A percentile compares a stretch with the other conserved stretches of the same genome.
Evolutionary conservation across 2,797 vertebrate genomes (phyloP).

Genomic region (Bufotes viridis): DNA sequence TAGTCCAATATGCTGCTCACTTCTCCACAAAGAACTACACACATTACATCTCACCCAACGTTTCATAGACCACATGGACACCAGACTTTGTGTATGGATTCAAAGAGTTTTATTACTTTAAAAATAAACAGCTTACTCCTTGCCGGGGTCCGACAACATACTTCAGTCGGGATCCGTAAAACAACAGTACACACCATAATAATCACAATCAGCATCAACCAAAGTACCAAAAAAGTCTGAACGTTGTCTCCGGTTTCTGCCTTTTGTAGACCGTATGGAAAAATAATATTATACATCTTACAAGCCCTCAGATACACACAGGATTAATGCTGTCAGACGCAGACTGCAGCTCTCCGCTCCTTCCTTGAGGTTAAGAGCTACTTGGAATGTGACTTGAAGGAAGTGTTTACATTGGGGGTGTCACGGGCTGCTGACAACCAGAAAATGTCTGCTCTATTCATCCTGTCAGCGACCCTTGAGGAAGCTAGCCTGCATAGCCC

Average conservation of each 20-base stretch:
- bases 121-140: slow-evolving; percentile 21
- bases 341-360: background rate
- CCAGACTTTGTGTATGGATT: background rate
- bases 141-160: slow-evolving; percentile 15
- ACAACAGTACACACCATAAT: slow-evolving; percentile 24
- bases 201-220: slow-evolving; percentile 37
- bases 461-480: slow-evolving; percentile 36
- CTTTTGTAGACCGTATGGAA: slow-evolving; percentile 17
- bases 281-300: slow-evolving; percentile 53
- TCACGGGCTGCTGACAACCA: slow-evolving; percentile 33
- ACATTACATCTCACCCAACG: background rate
- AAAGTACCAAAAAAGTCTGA: slow-evolving; percentile 48
- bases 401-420: slow-evolving; percentile 49
- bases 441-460: slow-evolving; percentile 30
- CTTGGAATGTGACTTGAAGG: slow-evolving; percentile 47
- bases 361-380: slow-evolving; percentile 23
- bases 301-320: slow-evolving; percentile 29
- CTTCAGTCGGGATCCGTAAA: slow-evolving; percentile 26
- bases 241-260: background rate
- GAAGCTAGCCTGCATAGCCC: background rate
- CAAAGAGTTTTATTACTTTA: slow-evolving; percentile 33
- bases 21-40: background rate
- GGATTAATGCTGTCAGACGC: slow-evolving; percentile 8
- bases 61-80: background rate
- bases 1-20: background rate